phyloP scores from a whole-genome alignment of 2,113 vertebrate species.

The Pangasianodon hypophthalmus region DNA sequence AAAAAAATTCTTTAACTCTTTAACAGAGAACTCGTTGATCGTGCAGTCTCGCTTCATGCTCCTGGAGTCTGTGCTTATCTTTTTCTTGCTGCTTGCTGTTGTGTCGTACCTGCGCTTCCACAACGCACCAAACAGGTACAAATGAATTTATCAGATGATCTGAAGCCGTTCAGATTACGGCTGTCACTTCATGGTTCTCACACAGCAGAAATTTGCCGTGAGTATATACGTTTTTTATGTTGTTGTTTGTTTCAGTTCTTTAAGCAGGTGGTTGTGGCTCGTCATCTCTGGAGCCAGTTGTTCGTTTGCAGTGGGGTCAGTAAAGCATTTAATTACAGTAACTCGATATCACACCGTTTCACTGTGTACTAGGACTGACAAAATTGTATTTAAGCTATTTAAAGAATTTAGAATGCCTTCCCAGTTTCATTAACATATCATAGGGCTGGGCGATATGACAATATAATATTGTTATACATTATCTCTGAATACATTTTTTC shows the following conservation, averaged over 20 bases:
- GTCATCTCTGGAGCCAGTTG: conserved; percentile 81
- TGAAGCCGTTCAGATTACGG: neutral
- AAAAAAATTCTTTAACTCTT: neutral
- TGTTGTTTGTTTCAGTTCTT: conserved; percentile 71
- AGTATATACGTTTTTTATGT: neutral
- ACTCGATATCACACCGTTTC: neutral
- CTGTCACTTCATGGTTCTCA: neutral
- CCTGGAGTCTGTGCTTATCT: conserved; percentile 88
- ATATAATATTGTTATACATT: neutral
- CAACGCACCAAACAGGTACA: conserved; percentile 79
- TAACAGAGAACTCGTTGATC: conserved; percentile 87
- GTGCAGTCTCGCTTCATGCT: conserved; percentile 94
- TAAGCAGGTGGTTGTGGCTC: conserved; percentile 84
- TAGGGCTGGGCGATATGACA: neutral
- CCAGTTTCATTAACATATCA: neutral
- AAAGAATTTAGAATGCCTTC: neutral
- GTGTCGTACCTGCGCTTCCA: conserved; percentile 87
- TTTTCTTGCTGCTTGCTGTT: conserved; percentile 86
- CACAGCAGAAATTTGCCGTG: neutral
- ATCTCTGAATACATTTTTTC: neutral
- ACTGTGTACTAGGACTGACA: no score
- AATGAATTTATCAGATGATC: neutral
- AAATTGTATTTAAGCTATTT: neutral
- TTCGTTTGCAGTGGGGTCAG: conserved; percentile 88
- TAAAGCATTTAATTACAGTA: neutral